Base-by-base conservation (phyloP, 2,113 vertebrate species). In the Sander vitreus region DNA sequence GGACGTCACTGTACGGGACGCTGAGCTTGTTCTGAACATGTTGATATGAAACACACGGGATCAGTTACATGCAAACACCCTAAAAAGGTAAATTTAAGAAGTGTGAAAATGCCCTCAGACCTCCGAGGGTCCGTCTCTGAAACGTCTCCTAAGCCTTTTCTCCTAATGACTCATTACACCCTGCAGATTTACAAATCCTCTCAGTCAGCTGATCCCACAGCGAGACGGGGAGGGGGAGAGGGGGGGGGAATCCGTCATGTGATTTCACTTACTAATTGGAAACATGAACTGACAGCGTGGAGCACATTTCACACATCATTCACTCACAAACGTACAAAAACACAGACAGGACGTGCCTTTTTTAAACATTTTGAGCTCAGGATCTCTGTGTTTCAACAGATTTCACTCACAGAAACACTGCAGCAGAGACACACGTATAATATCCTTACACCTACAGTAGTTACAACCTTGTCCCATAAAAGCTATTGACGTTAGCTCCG, bases 291-390 rank as follows among this genome's bases (percentile, higher is more conserved):
- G 64, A 73, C 77, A 73, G 65, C 65, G 4, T 1, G n/a, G 65
- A 51, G 11, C 55, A 63, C 77, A 39, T 74, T 84, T 88, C 78
- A 82, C 78, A 85, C 86, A 88, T 81, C 58, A 25, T 3, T 87
- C 69, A 80, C 58, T 60, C 21, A 13, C 3, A 8, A 73, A 55
- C 30, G 30, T 7, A 54, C 58, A 57, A 4, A 5, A 54, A 62
- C 43, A 71, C 33, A 76, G 2, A 19, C 16, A 1, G 3, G 33
- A 4, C 16, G 9, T 36, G 19, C 60, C 48, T 1, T 47, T 54
- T 27, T 30, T 30, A 4, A 71, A 9, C 12, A 10, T 58, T 36
- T 4, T 21, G 39, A 30, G 16, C 48, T 69, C 48, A 12, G 48
- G 25, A 18, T 54, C 39, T 68, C n/a, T n/a, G n/a, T n/a, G n/a